Conservation (phyloP, 2,888 invertebrate genomes). For the Platycheirus albimanus region DNA sequence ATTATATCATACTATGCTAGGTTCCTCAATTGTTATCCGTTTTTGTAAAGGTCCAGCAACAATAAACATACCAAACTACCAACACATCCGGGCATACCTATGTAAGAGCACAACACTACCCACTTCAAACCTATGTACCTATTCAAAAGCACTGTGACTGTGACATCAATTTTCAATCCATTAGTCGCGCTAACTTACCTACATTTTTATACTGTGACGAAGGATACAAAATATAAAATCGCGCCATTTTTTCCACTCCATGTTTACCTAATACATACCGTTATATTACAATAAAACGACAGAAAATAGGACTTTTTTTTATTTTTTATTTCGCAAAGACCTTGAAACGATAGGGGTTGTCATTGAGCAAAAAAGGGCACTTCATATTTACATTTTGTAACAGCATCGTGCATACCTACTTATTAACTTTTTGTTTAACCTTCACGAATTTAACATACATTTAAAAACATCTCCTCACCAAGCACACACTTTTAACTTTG, state of each 20-base stretch:
- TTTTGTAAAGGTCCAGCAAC: too few species aligned
- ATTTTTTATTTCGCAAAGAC: slow-evolving; percentile 54
- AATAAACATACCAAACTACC: too few species aligned
- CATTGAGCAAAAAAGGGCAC: slow-evolving; percentile 52
- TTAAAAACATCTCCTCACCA: background rate
- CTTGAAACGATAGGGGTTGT: slow-evolving; percentile 64
- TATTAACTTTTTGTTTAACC: too few species aligned
- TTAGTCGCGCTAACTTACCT: too few species aligned
- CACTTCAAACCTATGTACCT: too few species aligned
- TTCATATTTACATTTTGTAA: slow-evolving; percentile 35
- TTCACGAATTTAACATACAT: slow-evolving; percentile 9
- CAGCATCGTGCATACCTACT: slow-evolving; percentile 10
- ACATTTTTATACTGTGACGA: background rate
- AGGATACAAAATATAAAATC: slow-evolving; percentile 26
- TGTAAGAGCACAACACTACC: too few species aligned
- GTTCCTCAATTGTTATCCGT: too few species aligned
- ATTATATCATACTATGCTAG: too few species aligned
- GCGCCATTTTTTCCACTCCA: slow-evolving; percentile 55
- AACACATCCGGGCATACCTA: too few species aligned
- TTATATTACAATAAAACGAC: background rate
- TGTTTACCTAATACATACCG: slow-evolving; percentile 21
- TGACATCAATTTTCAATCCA: too few species aligned
- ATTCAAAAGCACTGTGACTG: too few species aligned
- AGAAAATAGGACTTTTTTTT: slow-evolving; percentile 57
- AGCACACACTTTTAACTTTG: slow-evolving; percentile 32